A percentile compares a stretch with the other conserved stretches of the same genome.
These are phyloP conservation scores for Chondrilla cf. caribensis DNA, from an alignment of 37 sponge, comb jelly and placozoan genomes.

Conservation along the genomic window DNA sequence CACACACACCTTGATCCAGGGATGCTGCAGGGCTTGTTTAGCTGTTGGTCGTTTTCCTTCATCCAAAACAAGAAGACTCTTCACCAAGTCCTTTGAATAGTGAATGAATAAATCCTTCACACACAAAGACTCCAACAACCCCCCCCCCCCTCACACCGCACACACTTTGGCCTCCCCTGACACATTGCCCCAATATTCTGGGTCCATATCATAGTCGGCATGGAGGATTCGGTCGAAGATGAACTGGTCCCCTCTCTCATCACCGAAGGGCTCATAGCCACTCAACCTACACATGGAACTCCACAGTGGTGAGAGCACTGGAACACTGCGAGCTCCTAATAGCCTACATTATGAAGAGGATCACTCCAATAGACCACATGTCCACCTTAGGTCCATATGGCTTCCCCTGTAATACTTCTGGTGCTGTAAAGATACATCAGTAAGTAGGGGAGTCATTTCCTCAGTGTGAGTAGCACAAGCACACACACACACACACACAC, in stretches of 20 bases:
- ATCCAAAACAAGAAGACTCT: neutral
- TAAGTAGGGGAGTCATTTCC: neutral
- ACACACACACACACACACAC: neutral
- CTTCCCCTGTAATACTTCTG: conserved; percentile 39
- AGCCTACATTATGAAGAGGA: conserved; percentile 33
- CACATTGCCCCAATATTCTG: neutral
- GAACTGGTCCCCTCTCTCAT: neutral
- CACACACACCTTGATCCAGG: conserved; percentile 14
- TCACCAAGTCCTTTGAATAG: neutral
- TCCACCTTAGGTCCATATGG: conserved; percentile 25
- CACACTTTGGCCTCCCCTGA: neutral
- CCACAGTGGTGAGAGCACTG: too few species aligned
- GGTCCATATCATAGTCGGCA: conserved; percentile 4
- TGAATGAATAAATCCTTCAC: too few species aligned
- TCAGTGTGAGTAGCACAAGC: neutral
- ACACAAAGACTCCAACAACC: too few species aligned
- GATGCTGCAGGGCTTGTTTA: conserved; percentile 2
- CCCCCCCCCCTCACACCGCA: too few species aligned
- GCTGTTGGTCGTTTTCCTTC: neutral
- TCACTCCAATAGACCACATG: conserved; percentile 42
- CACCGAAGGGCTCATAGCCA: conserved; percentile 25
- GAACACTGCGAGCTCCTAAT: too few species aligned
- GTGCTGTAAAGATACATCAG: conserved; percentile 15
- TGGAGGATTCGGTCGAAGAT: conserved; percentile 8
- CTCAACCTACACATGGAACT: conserved; percentile 20